A percentile compares a stretch with the other conserved stretches of the same genome.
phyloP scores from a whole-genome alignment of 2,113 vertebrate genomes.

The Cheirogaleus medius region DNA sequence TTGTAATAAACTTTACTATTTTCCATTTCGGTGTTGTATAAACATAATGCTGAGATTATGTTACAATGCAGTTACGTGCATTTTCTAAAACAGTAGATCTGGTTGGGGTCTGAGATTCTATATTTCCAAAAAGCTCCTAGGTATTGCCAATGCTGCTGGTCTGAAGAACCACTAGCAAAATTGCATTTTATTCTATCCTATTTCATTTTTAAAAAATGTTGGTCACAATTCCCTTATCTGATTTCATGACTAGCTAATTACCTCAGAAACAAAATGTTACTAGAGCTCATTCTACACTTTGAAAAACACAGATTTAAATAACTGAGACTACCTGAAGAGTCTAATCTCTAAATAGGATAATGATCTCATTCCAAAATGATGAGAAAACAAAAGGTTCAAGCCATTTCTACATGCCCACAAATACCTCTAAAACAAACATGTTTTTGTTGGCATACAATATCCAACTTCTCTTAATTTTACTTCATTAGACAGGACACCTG shows the following conservation, averaged over 20 bases:
- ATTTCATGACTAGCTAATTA: slow-evolving; percentile 39
- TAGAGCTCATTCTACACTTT: background rate
- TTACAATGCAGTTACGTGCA: background rate
- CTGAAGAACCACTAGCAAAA: background rate
- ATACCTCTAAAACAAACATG: background rate
- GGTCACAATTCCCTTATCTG: background rate
- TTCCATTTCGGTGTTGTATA: background rate
- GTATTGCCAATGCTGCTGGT: background rate
- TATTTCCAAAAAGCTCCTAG: background rate
- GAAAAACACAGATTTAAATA: slow-evolving; percentile 13
- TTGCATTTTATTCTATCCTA: background rate
- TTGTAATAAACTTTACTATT: background rate
- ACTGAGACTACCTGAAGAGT: background rate
- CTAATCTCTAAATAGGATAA: background rate
- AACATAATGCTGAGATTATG: background rate
- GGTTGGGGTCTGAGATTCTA: background rate
- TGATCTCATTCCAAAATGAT: background rate
- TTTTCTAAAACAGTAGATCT: background rate
- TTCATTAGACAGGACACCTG: background rate
- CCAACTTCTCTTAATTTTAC: background rate
- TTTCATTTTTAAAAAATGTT: background rate
- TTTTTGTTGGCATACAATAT: background rate
- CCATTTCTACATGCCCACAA: background rate
- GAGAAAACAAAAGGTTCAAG: background rate
- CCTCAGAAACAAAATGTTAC: background rate